A percentile compares a stretch with the other conserved stretches of the same genome.
These are phyloP conservation scores for Eupleurogrammus muticus DNA, from an alignment of 2,797 vertebrate genomes.

Conservation along the genomic window DNA sequence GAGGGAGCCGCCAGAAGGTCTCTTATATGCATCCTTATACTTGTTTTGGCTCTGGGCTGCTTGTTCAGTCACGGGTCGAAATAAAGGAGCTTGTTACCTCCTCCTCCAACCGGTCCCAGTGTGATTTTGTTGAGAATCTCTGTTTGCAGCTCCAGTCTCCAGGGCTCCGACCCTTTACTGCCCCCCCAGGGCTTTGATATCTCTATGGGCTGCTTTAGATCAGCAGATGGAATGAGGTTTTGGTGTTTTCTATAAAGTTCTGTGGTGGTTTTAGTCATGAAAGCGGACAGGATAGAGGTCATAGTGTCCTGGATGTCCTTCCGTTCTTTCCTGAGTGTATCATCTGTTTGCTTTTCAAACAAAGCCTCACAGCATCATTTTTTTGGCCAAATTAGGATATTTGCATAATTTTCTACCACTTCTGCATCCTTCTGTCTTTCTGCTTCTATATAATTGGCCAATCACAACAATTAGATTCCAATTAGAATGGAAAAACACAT, in stretches of 20 bases:
- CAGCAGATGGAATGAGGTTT: background rate
- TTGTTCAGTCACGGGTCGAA: constrained; percentile 40
- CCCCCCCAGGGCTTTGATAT: constrained; percentile 15
- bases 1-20: constrained; percentile 2
- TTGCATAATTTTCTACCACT: too few species aligned
- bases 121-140: constrained; percentile 33
- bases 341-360: constrained; percentile 4
- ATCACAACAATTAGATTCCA: too few species aligned
- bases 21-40: constrained; percentile 23
- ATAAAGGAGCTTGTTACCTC: background rate
- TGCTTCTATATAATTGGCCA: too few species aligned
- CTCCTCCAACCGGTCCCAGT: too few species aligned
- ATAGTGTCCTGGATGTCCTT: background rate
- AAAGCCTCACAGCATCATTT: too few species aligned
- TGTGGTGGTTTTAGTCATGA: background rate
- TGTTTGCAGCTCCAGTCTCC: constrained; percentile 22
- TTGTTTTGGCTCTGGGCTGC: constrained; percentile 36
- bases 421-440: too few species aligned
- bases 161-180: constrained; percentile 32
- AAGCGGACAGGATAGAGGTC: background rate
- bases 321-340: background rate
- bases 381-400: too few species aligned
- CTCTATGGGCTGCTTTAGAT: constrained; percentile 17
- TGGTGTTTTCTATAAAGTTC: constrained; percentile 1
- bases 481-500: too few species aligned